Evolutionary conservation across 2,113 vertebrate species (phyloP).

Genomic region (Pygathrix nemaeus): DNA sequence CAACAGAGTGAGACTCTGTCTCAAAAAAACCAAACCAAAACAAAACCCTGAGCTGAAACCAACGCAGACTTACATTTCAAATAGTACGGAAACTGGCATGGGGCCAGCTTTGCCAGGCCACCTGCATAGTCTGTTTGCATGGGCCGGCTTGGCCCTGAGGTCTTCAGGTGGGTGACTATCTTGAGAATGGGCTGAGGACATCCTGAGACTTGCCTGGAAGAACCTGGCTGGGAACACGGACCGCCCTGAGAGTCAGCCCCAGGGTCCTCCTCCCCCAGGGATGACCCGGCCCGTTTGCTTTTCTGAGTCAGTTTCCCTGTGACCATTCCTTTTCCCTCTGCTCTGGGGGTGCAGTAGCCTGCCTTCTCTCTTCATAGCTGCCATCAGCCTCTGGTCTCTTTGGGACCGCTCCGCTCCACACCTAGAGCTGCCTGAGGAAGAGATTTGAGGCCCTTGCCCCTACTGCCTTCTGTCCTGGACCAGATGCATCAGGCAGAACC

Average conservation of each 20-base stretch:
- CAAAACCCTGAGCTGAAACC: not conserved
- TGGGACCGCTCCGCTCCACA: not conserved
- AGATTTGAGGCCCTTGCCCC: not conserved
- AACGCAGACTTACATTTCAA: too few relatives aligned
- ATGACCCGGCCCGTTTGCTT: accelerated
- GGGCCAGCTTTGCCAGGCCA: not conserved
- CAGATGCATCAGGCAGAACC: not conserved
- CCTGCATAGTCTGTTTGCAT: accelerated
- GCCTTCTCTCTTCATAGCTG: not conserved
- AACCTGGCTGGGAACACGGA: not conserved
- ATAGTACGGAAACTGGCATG: too few relatives aligned
- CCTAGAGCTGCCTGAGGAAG: not conserved
- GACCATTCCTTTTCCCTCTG: not conserved
- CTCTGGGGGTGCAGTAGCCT: too few relatives aligned
- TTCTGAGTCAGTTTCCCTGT: not conserved
- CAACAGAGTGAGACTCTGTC: too few relatives aligned
- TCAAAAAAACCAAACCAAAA: too few relatives aligned
- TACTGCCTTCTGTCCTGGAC: not conserved
- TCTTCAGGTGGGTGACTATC: not conserved
- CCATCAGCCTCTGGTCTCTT: not conserved
- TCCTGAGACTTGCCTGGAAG: not conserved
- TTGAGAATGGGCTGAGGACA: too few relatives aligned
- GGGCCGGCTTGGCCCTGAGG: too few relatives aligned
- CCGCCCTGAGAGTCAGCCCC: accelerated
- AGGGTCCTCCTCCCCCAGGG: not conserved